Evolutionary conservation across 2,888 invertebrate species (phyloP).

Genomic region (Xanthorhoe spadicearia): DNA sequence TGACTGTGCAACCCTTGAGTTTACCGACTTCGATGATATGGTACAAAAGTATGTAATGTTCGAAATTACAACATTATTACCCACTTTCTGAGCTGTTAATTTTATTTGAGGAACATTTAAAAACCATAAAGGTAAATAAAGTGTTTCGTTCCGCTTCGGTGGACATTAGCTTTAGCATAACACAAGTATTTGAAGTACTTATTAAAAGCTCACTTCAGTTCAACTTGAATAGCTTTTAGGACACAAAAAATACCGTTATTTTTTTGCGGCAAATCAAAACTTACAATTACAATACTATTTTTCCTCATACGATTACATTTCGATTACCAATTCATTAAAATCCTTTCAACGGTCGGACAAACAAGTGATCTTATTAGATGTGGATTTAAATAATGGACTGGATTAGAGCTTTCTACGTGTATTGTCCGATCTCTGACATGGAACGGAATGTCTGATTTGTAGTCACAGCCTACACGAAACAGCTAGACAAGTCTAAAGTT

Average conservation of each 20-base stretch:
- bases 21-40: slow-evolving; percentile 20
- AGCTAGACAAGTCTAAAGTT: slow-evolving; percentile 6
- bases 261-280: background rate
- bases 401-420: slow-evolving; percentile 69
- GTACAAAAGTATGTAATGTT: background rate
- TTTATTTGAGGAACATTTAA: no score
- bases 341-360: slow-evolving; percentile 43
- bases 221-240: background rate
- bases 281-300: slow-evolving; percentile 17
- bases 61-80: no score
- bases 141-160: background rate
- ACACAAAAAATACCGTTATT: slow-evolving; percentile 6
- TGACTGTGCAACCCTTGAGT: slow-evolving; percentile 36
- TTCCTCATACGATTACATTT: slow-evolving; percentile 30
- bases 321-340: slow-evolving; percentile 40
- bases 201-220: background rate
- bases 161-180: background rate
- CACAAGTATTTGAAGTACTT: background rate
- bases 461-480: slow-evolving; percentile 14
- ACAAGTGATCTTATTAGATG: slow-evolving; percentile 43
- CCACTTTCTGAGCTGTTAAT: no score
- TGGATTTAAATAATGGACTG: slow-evolving; percentile 67
- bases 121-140: background rate
- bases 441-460: slow-evolving; percentile 18
- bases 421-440: slow-evolving; percentile 64